phyloP scores from a whole-genome alignment of 2,113 vertebrate species.

The Oryzias curvinotus region DNA sequence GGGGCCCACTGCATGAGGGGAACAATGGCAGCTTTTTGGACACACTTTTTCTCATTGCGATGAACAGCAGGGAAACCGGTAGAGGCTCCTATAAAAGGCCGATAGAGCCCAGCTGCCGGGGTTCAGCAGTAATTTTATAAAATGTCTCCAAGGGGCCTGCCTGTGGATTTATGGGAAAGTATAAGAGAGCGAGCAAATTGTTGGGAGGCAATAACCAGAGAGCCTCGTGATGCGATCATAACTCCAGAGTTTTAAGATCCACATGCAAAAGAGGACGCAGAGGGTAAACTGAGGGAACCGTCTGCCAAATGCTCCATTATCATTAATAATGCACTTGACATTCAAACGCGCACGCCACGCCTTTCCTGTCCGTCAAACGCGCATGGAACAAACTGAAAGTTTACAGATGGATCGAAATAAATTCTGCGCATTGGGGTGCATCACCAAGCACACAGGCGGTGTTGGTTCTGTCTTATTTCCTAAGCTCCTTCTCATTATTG shows the following conservation, averaged over 20 bases:
- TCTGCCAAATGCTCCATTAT: constrained; percentile 58
- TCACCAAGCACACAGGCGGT: constrained; percentile 48
- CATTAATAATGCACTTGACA: constrained; percentile 70
- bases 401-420: constrained; percentile 36
- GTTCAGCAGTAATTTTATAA: constrained; percentile 73
- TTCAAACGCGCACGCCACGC: constrained; percentile 45
- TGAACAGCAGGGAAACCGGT: constrained; percentile 80
- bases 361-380: constrained; percentile 23
- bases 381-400: constrained; percentile 24
- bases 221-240: constrained; percentile 33
- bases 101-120: constrained; percentile 77
- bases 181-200: constrained; percentile 58
- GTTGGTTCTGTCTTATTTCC: constrained; percentile 34
- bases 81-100: constrained; percentile 76
- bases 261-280: constrained; percentile 25
- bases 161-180: constrained; percentile 63
- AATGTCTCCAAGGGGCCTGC: constrained; percentile 63
- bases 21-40: constrained; percentile 84
- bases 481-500: constrained; percentile 47
- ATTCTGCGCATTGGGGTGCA: constrained; percentile 12
- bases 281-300: constrained; percentile 35
- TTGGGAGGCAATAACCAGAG: constrained; percentile 39
- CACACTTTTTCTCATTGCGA: constrained; percentile 83
- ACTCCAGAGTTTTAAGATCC: constrained; percentile 25
- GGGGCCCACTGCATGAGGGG: constrained; percentile 71